phyloP scores from a whole-genome alignment of 2,113 vertebrate species.

The Phalacrocorax pelagicus region DNA sequence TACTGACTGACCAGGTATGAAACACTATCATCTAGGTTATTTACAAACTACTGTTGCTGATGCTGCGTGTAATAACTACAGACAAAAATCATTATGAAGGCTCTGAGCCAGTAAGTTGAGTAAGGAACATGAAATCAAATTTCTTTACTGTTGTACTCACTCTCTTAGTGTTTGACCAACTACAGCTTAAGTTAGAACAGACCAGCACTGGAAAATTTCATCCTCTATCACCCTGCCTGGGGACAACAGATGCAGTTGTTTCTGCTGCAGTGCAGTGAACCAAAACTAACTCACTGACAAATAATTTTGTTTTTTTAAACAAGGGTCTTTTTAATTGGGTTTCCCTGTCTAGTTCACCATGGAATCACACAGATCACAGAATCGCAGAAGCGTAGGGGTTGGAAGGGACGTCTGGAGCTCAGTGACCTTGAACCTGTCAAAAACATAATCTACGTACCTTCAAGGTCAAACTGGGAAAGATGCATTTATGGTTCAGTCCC shows the following conservation, averaged over 20 bases:
- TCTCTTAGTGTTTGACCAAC: background rate
- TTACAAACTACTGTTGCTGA: background rate
- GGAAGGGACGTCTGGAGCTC: background rate
- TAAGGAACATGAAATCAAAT: background rate
- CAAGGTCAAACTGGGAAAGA: background rate
- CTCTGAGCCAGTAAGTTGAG: background rate
- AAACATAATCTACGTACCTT: background rate
- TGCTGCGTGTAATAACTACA: background rate
- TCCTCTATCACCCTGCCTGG: background rate
- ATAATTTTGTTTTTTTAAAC: background rate
- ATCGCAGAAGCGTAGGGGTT: no score
- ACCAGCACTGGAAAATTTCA: background rate
- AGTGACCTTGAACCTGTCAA: background rate
- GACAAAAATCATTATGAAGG: background rate
- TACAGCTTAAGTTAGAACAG: background rate
- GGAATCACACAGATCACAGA: background rate
- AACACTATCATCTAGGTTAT: background rate
- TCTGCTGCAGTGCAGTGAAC: background rate
- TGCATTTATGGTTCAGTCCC: background rate
- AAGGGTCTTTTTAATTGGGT: background rate
- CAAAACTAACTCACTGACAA: background rate
- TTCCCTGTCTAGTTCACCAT: background rate
- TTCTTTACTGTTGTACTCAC: background rate
- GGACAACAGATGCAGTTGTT: background rate
- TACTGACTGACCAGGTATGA: background rate